Base-by-base conservation (phyloP, 2,888 invertebrate genomes). In the Arge pagana region DNA sequence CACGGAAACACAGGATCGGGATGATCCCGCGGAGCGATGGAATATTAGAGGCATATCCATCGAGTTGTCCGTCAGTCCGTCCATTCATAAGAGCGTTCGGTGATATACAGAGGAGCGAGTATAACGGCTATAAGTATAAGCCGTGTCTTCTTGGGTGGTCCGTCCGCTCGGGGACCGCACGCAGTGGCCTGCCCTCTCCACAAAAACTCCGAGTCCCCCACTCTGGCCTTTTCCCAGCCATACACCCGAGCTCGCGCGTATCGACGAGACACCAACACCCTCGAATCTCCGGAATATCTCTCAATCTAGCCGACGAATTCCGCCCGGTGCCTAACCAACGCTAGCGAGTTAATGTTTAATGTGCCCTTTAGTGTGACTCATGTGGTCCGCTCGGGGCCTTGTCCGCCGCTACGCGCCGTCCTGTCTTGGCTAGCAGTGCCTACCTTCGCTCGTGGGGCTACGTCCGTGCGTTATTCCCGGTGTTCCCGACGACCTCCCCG, bases 101-200 rank as follows among this genome's bases (percentile, higher is more conserved):
- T 45, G 43, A 45, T 45, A 45, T 45, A 45, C 43, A 45, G 43
- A 45, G 43, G 33, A 45, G 43, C 43, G 43, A 45, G 43, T 45
- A 45, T 45, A 45, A 45, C 43, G 33, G 43, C 43, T 45, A 45
- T 45, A 45, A 45, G 43, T 45, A 45, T 68, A 72, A 71, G 70
- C 70, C 67, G 66, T 65, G 33, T 15, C 13, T 33, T 65, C 75
- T 72, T 75, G 76, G 76, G 76, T 76, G 76, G 76, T 74, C 75
- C 67, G 64, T 72, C 67, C 67, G 69, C 67, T 71, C 70, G 70
- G 71, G 69, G 75, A 76, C 76, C 74, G 75, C 74, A 75, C 76
- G 75, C 76, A 74, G 74, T 67, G 74, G 49, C 56, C 58, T 65
- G 62, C 63, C 70, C 71, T 72, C 71, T 68, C 71, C 71, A 74